These are phyloP conservation scores for Pteronotus mesoamericanus DNA, from an alignment of 2,797 vertebrate genomes.

Conservation along the genomic window DNA sequence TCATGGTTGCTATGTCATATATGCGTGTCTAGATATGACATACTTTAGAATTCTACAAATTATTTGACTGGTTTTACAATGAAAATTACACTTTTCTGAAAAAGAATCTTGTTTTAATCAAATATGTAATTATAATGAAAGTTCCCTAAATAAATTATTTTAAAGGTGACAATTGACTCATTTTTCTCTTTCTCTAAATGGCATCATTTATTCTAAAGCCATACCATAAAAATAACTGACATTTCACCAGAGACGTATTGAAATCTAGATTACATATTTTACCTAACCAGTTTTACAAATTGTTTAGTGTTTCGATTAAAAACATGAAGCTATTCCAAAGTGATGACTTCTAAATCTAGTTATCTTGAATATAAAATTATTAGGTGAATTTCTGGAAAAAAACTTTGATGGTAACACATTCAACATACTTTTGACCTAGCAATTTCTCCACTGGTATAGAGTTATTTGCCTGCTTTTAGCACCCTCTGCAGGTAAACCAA, in stretches of 20 bases:
- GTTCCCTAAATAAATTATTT: background rate
- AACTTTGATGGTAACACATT: slow-evolving; percentile 16
- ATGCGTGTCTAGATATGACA: background rate
- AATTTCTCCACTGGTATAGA: background rate
- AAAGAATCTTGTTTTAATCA: slow-evolving; percentile 17
- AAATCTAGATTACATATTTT: background rate
- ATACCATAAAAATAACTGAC: background rate
- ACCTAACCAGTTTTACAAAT: background rate
- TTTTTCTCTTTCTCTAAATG: background rate
- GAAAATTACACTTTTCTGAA: background rate
- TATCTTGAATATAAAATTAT: slow-evolving; percentile 51
- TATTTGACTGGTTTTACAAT: slow-evolving; percentile 12
- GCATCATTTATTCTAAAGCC: background rate
- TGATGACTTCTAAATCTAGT: background rate
- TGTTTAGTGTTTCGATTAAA: background rate
- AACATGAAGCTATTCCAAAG: background rate
- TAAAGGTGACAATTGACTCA: background rate
- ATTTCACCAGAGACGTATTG: background rate
- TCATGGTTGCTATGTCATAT: background rate
- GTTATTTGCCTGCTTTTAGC: slow-evolving; percentile 81
- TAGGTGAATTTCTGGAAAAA: slow-evolving; percentile 4
- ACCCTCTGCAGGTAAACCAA: slow-evolving; percentile 84
- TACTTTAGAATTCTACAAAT: slow-evolving; percentile 40
- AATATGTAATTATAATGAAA: slow-evolving; percentile 26
- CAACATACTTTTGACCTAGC: slow-evolving; percentile 26